These are phyloP conservation scores for Opisthocomus hoazin DNA, from an alignment of 2,113 vertebrate species.

Conservation along the genomic window DNA sequence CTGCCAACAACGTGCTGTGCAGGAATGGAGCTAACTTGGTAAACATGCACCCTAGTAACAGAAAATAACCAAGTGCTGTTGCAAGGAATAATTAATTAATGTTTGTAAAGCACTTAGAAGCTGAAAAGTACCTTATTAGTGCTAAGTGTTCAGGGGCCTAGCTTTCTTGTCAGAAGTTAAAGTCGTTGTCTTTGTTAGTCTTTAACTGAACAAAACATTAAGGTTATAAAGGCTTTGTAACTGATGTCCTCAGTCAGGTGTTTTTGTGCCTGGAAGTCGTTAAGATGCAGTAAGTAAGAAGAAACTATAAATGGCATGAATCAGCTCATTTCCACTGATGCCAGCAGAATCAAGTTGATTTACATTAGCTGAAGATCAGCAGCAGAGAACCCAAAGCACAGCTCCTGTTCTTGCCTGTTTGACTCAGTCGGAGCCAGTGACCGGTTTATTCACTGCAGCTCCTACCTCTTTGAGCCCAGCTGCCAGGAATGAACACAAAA, in stretches of 20 bases:
- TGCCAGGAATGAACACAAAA: background rate
- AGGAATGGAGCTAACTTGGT: slow-evolving; percentile 19
- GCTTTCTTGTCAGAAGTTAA: background rate
- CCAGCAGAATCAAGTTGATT: background rate
- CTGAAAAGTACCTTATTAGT: slow-evolving; percentile 44
- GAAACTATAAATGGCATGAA: background rate
- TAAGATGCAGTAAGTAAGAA: slow-evolving; percentile 18
- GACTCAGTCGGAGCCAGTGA: background rate
- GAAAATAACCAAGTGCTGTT: slow-evolving; percentile 46
- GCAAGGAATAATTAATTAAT: slow-evolving; percentile 59
- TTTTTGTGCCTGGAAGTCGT: background rate
- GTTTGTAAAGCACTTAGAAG: slow-evolving; percentile 53
- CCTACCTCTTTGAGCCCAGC: background rate
- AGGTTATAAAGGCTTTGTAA: background rate
- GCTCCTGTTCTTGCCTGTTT: background rate
- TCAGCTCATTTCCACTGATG: background rate
- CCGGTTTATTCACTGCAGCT: background rate
- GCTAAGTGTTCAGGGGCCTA: background rate
- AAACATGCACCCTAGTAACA: slow-evolving; percentile 34
- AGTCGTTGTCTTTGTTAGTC: background rate
- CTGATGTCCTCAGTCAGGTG: background rate
- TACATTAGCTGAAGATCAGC: background rate
- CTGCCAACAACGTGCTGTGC: slow-evolving; percentile 52
- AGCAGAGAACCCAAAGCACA: background rate
- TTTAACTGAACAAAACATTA: background rate